Evolutionary conservation across 2,113 vertebrate species (phyloP).

Genomic region (Vidua chalybeata): DNA sequence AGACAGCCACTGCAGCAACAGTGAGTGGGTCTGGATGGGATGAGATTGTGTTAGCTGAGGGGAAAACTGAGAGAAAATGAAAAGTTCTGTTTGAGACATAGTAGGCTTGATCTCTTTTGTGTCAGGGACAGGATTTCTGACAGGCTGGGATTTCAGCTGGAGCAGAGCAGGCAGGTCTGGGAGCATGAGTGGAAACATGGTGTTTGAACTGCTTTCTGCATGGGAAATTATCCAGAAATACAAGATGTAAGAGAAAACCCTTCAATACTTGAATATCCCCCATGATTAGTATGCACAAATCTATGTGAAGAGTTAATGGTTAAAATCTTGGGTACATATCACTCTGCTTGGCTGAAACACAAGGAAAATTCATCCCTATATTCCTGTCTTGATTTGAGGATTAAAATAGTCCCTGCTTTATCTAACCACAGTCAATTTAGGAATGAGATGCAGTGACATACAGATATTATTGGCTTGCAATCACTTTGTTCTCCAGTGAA

Average conservation of each 20-base stretch:
- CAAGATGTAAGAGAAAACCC: background rate
- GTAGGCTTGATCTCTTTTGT: accelerated
- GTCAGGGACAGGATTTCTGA: background rate
- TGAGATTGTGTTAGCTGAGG: background rate
- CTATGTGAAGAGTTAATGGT: background rate
- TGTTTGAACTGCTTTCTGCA: background rate
- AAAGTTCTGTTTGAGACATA: background rate
- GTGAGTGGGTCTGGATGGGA: background rate
- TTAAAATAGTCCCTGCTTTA: constrained; percentile 33
- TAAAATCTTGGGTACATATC: background rate
- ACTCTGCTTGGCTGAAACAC: background rate
- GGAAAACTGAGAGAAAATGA: background rate
- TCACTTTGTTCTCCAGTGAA: background rate
- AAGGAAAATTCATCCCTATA: background rate
- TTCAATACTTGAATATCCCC: background rate
- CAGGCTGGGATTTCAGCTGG: constrained; percentile 6
- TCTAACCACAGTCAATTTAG: background rate
- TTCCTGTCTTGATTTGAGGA: background rate
- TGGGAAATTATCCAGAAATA: background rate
- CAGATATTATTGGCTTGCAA: background rate
- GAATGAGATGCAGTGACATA: background rate
- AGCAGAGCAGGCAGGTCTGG: background rate
- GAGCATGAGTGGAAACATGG: background rate
- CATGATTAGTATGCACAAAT: background rate
- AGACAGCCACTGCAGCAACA: background rate